These are phyloP conservation scores for Calvadosia cruxmelitensis DNA, from an alignment of 30 jellyfish, hydroid and myxozoan species.

Conservation along the genomic window DNA sequence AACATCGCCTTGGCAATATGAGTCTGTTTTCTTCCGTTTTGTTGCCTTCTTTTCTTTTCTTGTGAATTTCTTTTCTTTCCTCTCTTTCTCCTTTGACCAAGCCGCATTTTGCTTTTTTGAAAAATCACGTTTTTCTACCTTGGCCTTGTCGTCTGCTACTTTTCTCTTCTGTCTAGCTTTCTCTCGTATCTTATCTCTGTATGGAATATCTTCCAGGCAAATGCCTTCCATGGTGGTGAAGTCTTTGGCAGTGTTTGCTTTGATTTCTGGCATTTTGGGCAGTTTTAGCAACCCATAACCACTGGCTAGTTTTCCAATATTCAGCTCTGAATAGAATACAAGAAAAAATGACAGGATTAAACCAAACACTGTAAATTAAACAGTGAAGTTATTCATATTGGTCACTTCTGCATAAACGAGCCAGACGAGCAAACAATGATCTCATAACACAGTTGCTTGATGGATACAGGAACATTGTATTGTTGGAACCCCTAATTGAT, in stretches of 20 bases:
- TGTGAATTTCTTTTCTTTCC: constrained; percentile 12
- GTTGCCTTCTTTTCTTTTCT: constrained; percentile 19
- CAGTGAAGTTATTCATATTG: no score
- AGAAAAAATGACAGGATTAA: no score
- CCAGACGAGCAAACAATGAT: no score
- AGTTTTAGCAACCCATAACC: constrained; percentile 83
- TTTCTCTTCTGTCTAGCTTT: constrained; percentile 34
- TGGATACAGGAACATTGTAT: no score
- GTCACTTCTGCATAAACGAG: no score
- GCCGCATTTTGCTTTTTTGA: constrained; percentile 2
- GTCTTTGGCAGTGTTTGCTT: constrained; percentile 12
- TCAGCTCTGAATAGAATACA: no score
- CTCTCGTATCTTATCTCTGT: constrained; percentile 58
- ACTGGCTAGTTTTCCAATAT: constrained; percentile 61
- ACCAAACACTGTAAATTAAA: no score
- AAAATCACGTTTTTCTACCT: constrained; percentile 8
- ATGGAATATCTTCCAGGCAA: constrained; percentile 33
- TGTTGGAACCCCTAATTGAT: no score
- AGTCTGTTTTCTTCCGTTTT: constrained; percentile 24
- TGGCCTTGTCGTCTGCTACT: constrained; percentile 25
- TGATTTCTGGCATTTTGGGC: constrained; percentile 97
- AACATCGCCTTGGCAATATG: constrained; percentile 11
- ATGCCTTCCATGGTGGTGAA: constrained; percentile 33
- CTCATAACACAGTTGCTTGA: no score
- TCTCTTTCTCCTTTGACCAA: constrained; percentile 16